Conservation (phyloP, 2,113 vertebrate species). For the Peromyscus californicus region DNA sequence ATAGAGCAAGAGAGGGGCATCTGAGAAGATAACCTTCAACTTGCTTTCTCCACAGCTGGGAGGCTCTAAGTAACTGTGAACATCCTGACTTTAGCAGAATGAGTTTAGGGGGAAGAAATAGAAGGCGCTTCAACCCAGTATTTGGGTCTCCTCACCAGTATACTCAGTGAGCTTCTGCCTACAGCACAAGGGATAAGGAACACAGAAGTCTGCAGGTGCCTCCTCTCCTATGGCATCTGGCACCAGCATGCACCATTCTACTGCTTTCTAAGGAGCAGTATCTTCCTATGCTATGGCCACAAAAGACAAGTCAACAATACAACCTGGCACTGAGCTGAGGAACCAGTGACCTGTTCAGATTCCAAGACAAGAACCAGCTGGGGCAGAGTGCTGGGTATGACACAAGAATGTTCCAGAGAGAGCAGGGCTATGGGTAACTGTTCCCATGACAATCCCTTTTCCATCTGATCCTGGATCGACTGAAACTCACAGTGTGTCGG, state of each 20-base stretch:
- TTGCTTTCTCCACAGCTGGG: neutral
- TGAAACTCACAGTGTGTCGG: rapidly evolving
- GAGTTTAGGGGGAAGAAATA: neutral
- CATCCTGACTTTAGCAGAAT: neutral
- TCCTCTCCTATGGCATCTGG: neutral
- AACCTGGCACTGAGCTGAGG: neutral
- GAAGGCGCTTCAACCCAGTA: neutral
- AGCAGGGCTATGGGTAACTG: too few species aligned
- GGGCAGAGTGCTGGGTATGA: rapidly evolving
- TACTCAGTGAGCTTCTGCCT: rapidly evolving
- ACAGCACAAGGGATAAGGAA: rapidly evolving
- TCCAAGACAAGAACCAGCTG: neutral
- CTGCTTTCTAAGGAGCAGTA: neutral
- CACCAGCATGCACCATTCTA: rapidly evolving
- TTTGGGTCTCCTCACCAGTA: rapidly evolving
- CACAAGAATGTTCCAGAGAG: neutral
- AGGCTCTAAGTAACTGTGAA: too few species aligned
- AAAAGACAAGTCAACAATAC: neutral
- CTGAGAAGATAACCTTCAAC: neutral
- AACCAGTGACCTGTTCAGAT: neutral
- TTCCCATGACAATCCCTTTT: neutral
- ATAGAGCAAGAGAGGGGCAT: neutral
- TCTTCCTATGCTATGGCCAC: neutral
- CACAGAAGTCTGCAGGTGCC: rapidly evolving
- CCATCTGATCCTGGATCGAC: neutral